Evolutionary conservation across 2,888 invertebrate species (phyloP), one percentile per base, ranked within the genome.

Genomic region (Ptychoptera contaminata): DNA sequence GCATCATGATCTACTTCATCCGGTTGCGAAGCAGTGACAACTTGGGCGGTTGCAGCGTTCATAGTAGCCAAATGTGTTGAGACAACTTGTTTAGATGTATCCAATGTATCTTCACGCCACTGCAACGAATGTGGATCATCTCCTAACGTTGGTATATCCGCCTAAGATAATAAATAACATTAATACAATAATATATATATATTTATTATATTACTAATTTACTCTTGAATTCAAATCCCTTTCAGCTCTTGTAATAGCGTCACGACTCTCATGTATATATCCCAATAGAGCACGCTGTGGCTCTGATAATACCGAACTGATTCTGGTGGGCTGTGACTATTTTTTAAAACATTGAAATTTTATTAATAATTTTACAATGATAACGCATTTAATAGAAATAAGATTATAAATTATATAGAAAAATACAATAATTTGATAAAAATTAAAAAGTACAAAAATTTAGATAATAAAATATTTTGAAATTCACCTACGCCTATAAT

Each of bases 1-100:
- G 93, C 91, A 5, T 86, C 87, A 61, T 93, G 90, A 65, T 96
- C 94, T 8, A 94, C 86, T 54, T 94, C 92, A 52, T 91, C 88
- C 0, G 81, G 79, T 68, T 80, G 81, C 2, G 84, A 83, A 0
- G 92, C 92, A 0, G 91, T 91, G 46, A 94, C 86, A 42, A 96
- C 87, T 67, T 96, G 93, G 8, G 98, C 98, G 0, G 97, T 98
- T 45, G 97, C 97, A 1, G 97, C 97, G 67, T 91, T 97, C 94
- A 98, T 97, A 47, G 96, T 96, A 6, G 96, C 96, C 55, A 98
- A 84, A 65, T 97, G 92, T 43, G 92, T 92, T 51, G 90, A 90
- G 46, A 98, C 91, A 53, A 86, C 91, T 69, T 97, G 96, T 65
- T 91, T 90, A 64, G 88, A 88, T 45, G 92, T 86, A 65, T 94